Conservation (phyloP, 2,888 invertebrate species). For the Pilophorus perplexus region DNA sequence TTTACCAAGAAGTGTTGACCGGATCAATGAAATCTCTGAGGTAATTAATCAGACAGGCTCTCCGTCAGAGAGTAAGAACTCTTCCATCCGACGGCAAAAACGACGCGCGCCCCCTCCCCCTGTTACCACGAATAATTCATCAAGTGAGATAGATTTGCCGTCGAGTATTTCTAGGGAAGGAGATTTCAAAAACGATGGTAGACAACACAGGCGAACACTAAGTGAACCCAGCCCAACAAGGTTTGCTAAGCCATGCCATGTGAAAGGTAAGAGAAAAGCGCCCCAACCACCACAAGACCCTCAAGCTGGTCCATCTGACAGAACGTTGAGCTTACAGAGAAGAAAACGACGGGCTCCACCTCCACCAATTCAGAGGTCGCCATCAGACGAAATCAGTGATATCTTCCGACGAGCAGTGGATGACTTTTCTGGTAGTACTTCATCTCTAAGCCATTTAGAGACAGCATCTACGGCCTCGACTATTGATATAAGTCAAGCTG, state of each 20-base stretch:
- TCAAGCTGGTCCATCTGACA: constrained; percentile 18
- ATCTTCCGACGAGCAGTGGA: constrained; percentile 50
- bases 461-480: constrained; percentile 43
- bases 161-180: constrained; percentile 39
- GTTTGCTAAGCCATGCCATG: constrained; percentile 62
- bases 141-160: constrained; percentile 48
- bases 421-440: constrained; percentile 30
- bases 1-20: constrained; percentile 47
- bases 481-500: constrained; percentile 40
- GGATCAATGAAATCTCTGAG: constrained; percentile 42
- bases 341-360: constrained; percentile 60
- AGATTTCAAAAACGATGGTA: constrained; percentile 4
- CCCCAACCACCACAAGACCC: constrained; percentile 58
- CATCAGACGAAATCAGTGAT: constrained; percentile 31
- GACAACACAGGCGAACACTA: constrained; percentile 58
- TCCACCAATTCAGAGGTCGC: constrained; percentile 53
- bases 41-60: constrained; percentile 23
- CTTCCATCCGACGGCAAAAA: constrained; percentile 52
- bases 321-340: constrained; percentile 40
- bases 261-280: constrained; percentile 72
- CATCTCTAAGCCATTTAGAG: constrained; percentile 35
- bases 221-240: constrained; percentile 59
- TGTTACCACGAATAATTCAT: constrained; percentile 24
- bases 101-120: constrained; percentile 55
- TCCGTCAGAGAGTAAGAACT: constrained; percentile 43